Base-by-base conservation (phyloP, 1,140 invertebrate species). In the Chlorops oryzae region DNA sequence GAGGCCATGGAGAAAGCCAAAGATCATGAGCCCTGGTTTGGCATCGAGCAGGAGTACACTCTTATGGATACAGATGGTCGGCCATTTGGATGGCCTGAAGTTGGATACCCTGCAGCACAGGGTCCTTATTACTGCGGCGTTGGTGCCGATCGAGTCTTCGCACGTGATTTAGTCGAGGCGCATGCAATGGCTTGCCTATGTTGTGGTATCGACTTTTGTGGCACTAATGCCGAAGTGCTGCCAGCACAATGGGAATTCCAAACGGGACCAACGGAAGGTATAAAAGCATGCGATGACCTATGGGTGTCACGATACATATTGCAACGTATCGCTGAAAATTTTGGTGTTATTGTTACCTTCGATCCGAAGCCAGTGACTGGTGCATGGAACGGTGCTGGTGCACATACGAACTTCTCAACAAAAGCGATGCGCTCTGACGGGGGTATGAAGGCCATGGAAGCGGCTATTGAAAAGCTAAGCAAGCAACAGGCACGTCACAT, bases 191-290 rank as follows among this genome's bases (percentile, higher is more conserved):
- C 78, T 54, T 90, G 87, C 59, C 73, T 94, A 1, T 93, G 91
- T 63, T 86, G 90, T 51, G 91, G 90, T 20, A 79, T 95, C 37
- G 84, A 86, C 24, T 86, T 95, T 53, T 78, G 81, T 34, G 91
- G 91, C 13, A 87, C 82, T 3, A 94, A 95, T 63, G 91, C 89
- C 6, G 91, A 95, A 73, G 91, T 92, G n/a, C 92, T 92, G 89
- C 88, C 88, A 12, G 82, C 85, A 20, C 87, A 89, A 60, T 69
- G 70, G 61, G 55, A 55, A 27, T 49, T 46, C 38, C 47, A 54
- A 40, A 81, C 87, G 12, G 85, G 86, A 12, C 84, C 87, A 0
- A 84, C 80, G 52, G 77, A 81, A 59, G 90, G 90, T 0, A 91
- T 93, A 37, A 68, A 72, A 2, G 85, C 83, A 61, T 88, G 85